Evolutionary conservation across 2,797 vertebrate genomes (phyloP), one percentile per base, ranked within the genome.

Genomic region (Crenichthys baileyi): DNA sequence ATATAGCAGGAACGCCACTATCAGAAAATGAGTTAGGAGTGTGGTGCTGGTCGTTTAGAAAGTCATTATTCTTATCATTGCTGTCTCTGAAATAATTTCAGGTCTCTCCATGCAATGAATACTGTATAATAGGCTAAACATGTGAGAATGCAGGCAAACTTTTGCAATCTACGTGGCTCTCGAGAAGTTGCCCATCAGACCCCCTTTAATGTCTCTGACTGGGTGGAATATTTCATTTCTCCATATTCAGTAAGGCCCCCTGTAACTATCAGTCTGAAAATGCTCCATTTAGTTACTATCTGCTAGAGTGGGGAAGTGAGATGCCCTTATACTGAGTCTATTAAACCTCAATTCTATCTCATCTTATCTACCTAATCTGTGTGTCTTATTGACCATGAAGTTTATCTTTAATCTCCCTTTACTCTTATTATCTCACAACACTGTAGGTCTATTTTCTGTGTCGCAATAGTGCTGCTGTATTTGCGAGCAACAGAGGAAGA

Each of bases 11-110:
- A 86, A 92, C 88, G 87, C 93, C 94, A 94, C 95, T 96, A 96
- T 96, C 96, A 96, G 96, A 96, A 96, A 96, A 96, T 96, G 95
- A 96, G 95, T 94, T 94, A 94, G 94, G 93, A 95, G 94, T 95
- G 95, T 90, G 90, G 91, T 92, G 94, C 93, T 93, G 79, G 95
- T 96, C 93, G 94, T 95, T 96, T 95, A 95, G 95, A 95, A 96
- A 96, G 95, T 96, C 95, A 96, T 96, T 96, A 96, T 96, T 95
- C 94, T 96, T 96, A 96, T 96, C 95, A 90, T 95, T 93, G 94
- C 95, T 95, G 96, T 96, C 95, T 95, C 93, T 95, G 94, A 95
- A 96, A 95, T 96, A 95, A 96, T 95, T 94, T 93, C 95, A 96
- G 95, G 94, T 95, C 94, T 95, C 94, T 95, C 91, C 95, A 95